These are phyloP conservation scores for Chymomyza fuscimana DNA, from an alignment of 2,888 invertebrate species.

Conservation along the genomic window DNA sequence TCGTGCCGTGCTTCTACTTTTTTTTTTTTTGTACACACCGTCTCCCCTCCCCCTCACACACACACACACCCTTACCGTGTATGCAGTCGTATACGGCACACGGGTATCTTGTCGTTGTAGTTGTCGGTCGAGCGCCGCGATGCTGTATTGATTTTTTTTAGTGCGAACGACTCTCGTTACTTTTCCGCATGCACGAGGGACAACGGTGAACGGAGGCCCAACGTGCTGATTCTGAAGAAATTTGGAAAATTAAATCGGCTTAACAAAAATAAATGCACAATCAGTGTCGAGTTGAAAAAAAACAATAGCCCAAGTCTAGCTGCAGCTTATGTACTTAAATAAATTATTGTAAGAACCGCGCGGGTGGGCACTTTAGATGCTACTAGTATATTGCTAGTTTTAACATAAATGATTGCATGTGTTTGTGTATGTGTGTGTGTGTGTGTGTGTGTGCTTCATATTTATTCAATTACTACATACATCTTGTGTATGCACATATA, in stretches of 20 bases:
- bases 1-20: constrained; percentile 44
- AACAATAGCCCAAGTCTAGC: no score
- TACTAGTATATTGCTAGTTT: no score
- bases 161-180: constrained; percentile 39
- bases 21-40: constrained; percentile 49
- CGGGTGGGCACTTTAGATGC: no score
- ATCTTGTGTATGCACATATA: no score
- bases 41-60: constrained; percentile 50
- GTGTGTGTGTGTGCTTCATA: no score
- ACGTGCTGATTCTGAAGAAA: constrained; percentile 9
- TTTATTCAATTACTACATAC: not conserved
- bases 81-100: not conserved
- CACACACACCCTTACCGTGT: constrained; percentile 16
- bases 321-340: no score
- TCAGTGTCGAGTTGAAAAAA: no score
- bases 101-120: not conserved
- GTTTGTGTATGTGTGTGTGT: no score
- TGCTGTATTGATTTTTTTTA: constrained; percentile 69
- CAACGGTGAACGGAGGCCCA: constrained; percentile 6
- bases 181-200: not conserved
- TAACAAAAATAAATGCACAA: not conserved
- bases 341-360: no score
- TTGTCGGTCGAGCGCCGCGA: constrained; percentile 37
- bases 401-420: no score
- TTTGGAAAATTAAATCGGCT: not conserved